Evolutionary conservation across 2,113 vertebrate species (phyloP), one percentile per base, ranked within the genome.

Genomic region (Hemichromis elongatus): DNA sequence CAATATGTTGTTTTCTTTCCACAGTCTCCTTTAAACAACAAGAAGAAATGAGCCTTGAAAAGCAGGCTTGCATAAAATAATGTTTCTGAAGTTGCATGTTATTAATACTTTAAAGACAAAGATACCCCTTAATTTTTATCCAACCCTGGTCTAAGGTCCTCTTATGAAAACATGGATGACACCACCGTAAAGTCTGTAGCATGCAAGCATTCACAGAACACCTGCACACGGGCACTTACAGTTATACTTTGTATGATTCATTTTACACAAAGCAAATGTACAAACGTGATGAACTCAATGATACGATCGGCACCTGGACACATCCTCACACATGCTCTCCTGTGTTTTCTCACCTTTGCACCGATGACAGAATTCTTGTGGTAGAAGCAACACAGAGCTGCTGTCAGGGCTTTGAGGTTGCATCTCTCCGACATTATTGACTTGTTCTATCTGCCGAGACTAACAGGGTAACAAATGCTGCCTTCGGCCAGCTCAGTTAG

Each of bases 331-430:
- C 54, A 40, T 54, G 2, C 40, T 28, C 9, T 19, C 11, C 26
- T 11, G 75, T 92, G 61, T 95, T 95, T 21, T 81, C 96, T 96
- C 94, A 99, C 98, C 98, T 99, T 98, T 91, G 96, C 95, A 78
- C 96, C 94, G 77, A 98, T 95, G 93, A 98, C 82, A 73, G 98
- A 96, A 87, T 96, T 98, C 91, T 96, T 96, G 93, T 97, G 97
- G 91, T 98, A 98, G 96, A 98, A 99, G 93, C 98, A 99, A 92
- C 98, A 99, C 90, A 99, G 91, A 16, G 97, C 97, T 70, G 97
- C 96, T 0, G 97, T 95, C 90, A 99, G 93, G 81, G 95, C 93
- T 83, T 97, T 97, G 87, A 97, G 81, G 87, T 90, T 96, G 93
- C 97, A 97, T 84, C 98, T 95, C 94, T 97, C 97, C 0, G 98